Evolutionary conservation across 2,797 vertebrate genomes (phyloP).

Genomic region (Ptychadena robeensis): DNA sequence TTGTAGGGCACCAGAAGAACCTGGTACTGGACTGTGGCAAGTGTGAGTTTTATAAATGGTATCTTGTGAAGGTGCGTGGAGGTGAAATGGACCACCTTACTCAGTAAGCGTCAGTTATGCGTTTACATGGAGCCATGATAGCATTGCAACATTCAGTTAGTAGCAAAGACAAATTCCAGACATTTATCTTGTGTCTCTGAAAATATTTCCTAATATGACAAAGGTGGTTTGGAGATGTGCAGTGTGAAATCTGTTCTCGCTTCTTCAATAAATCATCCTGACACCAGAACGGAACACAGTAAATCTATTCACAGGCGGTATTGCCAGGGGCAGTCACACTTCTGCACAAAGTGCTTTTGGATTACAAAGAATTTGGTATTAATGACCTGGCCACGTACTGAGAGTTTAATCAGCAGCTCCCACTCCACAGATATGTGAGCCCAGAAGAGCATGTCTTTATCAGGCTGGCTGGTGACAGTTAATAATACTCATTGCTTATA

Average conservation of each 20-base stretch:
- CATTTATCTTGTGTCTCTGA: neutral
- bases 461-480: neutral
- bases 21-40: no score
- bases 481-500: constrained; percentile 4
- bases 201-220: constrained; percentile 40
- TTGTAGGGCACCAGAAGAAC: no score
- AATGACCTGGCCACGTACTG: constrained; percentile 31
- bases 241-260: constrained; percentile 40
- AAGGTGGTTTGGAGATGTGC: constrained; percentile 27
- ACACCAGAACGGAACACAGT: constrained; percentile 35
- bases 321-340: constrained; percentile 42
- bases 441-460: constrained; percentile 31
- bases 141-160: neutral
- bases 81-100: neutral
- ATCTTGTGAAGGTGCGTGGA: no score
- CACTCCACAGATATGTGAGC: constrained; percentile 26
- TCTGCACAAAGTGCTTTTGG: constrained; percentile 38
- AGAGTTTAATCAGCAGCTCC: constrained; percentile 45
- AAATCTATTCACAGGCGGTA: constrained; percentile 47
- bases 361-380: constrained; percentile 47
- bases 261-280: constrained; percentile 51
- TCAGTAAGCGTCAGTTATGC: neutral
- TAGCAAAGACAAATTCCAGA: constrained; percentile 13
- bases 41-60: no score
- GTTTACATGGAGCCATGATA: neutral